Conservation (phyloP, 1,140 invertebrate species). For the Diploscapter pachys region DNA sequence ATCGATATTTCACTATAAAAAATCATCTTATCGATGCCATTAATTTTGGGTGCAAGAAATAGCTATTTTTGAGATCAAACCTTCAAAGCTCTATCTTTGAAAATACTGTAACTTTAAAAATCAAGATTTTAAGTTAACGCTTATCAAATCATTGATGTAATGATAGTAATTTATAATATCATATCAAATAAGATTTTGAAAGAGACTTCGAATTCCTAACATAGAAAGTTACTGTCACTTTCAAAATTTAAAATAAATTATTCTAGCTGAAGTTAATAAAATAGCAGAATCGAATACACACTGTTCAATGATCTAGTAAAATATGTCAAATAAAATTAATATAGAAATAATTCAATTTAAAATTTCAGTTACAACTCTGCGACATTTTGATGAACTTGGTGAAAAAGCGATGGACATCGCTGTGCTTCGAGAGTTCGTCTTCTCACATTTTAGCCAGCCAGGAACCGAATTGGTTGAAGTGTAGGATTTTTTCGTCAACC, state of each 20-base stretch:
- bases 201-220: background rate
- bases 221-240: background rate
- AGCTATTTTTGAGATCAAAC: background rate
- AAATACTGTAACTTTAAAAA: background rate
- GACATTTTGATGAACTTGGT: conserved; percentile 63
- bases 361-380: conserved; percentile 49
- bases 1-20: no score
- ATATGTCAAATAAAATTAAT: background rate
- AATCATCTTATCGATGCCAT: no score
- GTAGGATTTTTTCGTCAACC: background rate
- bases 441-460: conserved; percentile 67
- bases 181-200: background rate
- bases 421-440: conserved; percentile 61
- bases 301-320: background rate
- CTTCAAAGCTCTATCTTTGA: background rate
- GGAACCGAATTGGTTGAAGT: conserved; percentile 47
- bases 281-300: background rate
- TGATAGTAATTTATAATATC: background rate
- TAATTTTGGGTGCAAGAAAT: no score
- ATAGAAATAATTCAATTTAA: background rate
- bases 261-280: background rate
- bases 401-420: conserved; percentile 67
- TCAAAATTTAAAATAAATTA: background rate
- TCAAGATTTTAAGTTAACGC: no score
- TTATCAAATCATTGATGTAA: no score